Evolutionary conservation across 2,113 vertebrate genomes (phyloP).

Genomic region (Takifugu flavidus): DNA sequence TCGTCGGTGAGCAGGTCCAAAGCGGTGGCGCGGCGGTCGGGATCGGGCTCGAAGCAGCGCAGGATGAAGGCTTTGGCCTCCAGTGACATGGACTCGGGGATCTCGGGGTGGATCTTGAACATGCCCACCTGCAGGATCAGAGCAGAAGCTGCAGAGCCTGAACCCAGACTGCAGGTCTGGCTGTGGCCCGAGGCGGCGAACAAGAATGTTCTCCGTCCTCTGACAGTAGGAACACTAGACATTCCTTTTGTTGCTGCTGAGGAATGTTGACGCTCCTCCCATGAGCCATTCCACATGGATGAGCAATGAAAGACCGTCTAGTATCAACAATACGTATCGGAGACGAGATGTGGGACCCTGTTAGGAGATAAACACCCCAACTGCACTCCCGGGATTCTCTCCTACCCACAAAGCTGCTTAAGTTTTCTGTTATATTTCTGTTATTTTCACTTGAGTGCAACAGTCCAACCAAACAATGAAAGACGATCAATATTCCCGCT

Average conservation of each 20-base stretch:
- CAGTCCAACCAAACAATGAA: too few relatives aligned
- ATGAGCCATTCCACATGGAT: conserved; percentile 43
- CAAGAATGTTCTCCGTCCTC: conserved; percentile 9
- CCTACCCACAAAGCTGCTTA: conserved; percentile 2
- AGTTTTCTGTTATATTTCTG: not conserved
- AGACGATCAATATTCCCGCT: conserved; percentile 5
- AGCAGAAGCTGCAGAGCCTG: too few relatives aligned
- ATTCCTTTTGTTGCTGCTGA: conserved; percentile 28
- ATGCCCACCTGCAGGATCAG: conserved; percentile 85
- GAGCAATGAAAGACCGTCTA: conserved; percentile 9
- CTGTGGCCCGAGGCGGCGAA: not conserved
- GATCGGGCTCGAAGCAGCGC: conserved; percentile 95
- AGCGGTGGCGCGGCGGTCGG: conserved; percentile 86
- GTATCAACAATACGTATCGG: not conserved
- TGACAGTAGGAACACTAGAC: conserved; percentile 14
- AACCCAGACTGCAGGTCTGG: not conserved
- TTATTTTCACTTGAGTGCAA: too few relatives aligned
- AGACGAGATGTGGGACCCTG: not conserved
- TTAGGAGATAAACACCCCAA: not conserved
- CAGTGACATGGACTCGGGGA: conserved; percentile 94
- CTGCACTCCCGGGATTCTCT: not conserved
- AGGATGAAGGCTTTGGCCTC: conserved; percentile 96
- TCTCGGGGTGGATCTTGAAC: conserved; percentile 99
- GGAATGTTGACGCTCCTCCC: conserved; percentile 49
- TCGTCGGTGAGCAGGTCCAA: conserved; percentile 89